Evolutionary conservation across 2,888 invertebrate species (phyloP), one percentile per base, ranked within the genome.

Genomic region (Meganola albula): DNA sequence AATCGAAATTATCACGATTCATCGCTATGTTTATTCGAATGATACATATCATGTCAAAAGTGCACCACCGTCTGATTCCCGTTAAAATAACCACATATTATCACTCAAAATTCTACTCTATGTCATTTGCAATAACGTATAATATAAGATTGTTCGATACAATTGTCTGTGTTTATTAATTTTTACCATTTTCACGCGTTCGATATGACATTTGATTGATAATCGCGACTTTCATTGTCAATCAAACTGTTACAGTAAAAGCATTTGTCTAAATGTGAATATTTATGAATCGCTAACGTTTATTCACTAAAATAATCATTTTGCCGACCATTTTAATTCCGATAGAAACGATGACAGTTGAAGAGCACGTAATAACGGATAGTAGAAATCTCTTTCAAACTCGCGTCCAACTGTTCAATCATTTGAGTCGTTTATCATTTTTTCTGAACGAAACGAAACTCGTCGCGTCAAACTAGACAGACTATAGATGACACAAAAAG

Each of bases 391-490:
- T 74, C 77, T 75, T 66, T 58, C 58, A 58, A 70, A 69, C 68
- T 69, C 65, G 56, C 65, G 69, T 74, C 72, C 68, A 62, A 58
- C 70, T 67, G 71, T 67, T 83, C 83, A 82, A 83, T 84, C 82
- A 82, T 79, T 76, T 77, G 73, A 63, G 74, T 77, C 78, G 76
- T 78, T 82, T 75, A 76, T 79, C 74, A 77, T 79, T 77, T 77
- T 53, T 53, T 55, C 42, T 4, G 37, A 46, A 55, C 63, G 63
- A 74, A 74, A 73, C 75, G 74, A 75, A 77, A 72, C 73, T 72
- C 68, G 70, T 61, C 67, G 58, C 71, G 58, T 68, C 76, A 70
- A 78, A 77, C 82, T 79, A 83, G 75, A 66, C 73, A 62, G 63
- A 57, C 66, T 64, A 71, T 78, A 78, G 83, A 79, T 75, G 71